Evolutionary conservation across 2,797 vertebrate genomes (phyloP).

Genomic region (Zenarchopterus dispar): DNA sequence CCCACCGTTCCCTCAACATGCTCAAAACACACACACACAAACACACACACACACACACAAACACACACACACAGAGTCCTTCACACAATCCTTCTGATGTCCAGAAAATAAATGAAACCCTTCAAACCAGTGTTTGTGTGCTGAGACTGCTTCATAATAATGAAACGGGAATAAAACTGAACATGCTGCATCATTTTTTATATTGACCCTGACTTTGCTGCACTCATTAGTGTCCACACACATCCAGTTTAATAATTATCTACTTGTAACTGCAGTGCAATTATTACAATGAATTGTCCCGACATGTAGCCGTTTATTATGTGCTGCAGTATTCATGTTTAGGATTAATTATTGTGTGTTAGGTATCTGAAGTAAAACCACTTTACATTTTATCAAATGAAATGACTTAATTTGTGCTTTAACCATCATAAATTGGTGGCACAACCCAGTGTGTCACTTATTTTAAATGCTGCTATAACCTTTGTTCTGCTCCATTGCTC

Average conservation of each 20-base stretch:
- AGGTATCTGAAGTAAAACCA: slow-evolving; percentile 25
- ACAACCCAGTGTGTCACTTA: slow-evolving; percentile 6
- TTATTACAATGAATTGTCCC: slow-evolving; percentile 26
- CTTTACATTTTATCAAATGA: slow-evolving; percentile 26
- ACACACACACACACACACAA: background rate
- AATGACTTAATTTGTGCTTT: slow-evolving; percentile 10
- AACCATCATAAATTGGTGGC: slow-evolving; percentile 6
- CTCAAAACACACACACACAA: background rate
- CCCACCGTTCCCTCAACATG: slow-evolving; percentile 14
- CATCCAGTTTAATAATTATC: slow-evolving; percentile 31
- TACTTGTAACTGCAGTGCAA: slow-evolving; percentile 17
- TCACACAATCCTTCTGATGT: background rate
- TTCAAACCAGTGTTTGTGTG: slow-evolving; percentile 27
- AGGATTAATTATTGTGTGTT: slow-evolving; percentile 14
- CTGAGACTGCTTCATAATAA: slow-evolving; percentile 22
- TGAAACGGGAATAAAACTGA: slow-evolving; percentile 49
- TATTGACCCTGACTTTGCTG: slow-evolving; percentile 27
- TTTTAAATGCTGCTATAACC: slow-evolving; percentile 4
- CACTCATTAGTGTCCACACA: slow-evolving; percentile 16
- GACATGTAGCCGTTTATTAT: slow-evolving; percentile 16
- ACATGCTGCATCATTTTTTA: slow-evolving; percentile 26
- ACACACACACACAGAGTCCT: background rate
- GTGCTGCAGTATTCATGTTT: slow-evolving; percentile 31
- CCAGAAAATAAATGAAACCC: slow-evolving; percentile 23
- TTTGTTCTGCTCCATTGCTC: slow-evolving; percentile 10